Evolutionary conservation across 2,113 vertebrate species (phyloP), one percentile per base, ranked within the genome.

Genomic region (Ranitomeya variabilis): DNA sequence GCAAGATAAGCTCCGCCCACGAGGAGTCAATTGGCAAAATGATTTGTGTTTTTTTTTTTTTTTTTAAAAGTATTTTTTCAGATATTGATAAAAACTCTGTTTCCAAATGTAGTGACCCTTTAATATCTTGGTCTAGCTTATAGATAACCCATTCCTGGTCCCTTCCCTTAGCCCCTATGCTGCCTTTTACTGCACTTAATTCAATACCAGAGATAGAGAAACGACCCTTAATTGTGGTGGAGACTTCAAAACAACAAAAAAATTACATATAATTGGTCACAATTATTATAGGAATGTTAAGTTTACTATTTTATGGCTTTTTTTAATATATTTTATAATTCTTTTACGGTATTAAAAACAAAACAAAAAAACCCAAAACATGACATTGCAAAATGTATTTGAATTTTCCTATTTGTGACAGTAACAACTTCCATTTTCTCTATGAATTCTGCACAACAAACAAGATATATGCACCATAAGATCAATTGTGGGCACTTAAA

Each of bases 401-500:
- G n/a, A 51, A 37, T 80, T 87, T 23, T 55, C 52, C 31, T 77
- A 78, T 67, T 71, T 62, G 67, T 12, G n/a, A 81, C 66, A 87
- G 71, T 67, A 69, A 80, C 21, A 80, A 37, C 19, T 59, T 19
- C 51, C 78, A 59, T 87, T 19, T 80, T 26, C n/a, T 31, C 66
- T 59, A 51, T 23, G 9, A 19, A 55, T 83, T 37, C 60, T 67
- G 66, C 59, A 77, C 9, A 37, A 89, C 67, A 57, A 90, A 83
- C 77, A 59, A 37, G 55, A 92, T 92, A 89, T 90, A 92, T 88
- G 90, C 69, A 90, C 81, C 91, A 90, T 76, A 89, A 92, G 91
- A 84, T 80, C 91, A 90, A 90, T 89, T 94, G 91, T 91, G 85
- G 54, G 86, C 91, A 86, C 90, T 85, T 69, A 77, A 91, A 92